Conservation (phyloP, 2,113 vertebrate genomes). For the Cynoglossus semilaevis region DNA sequence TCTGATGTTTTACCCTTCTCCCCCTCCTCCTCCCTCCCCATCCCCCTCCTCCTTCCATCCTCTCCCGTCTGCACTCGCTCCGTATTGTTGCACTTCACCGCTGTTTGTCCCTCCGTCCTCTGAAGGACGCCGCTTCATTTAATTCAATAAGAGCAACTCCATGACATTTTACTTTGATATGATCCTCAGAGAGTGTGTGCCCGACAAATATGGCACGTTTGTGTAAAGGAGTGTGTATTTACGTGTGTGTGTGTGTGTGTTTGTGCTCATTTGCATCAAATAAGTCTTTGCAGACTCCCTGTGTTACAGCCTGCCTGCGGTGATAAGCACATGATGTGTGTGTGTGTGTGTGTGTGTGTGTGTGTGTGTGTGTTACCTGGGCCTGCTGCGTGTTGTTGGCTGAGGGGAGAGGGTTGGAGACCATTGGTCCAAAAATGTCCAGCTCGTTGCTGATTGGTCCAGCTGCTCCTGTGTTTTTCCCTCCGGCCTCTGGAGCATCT, state of each 20-base stretch:
- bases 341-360: constrained; percentile 26
- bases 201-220: constrained; percentile 1
- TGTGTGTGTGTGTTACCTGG: constrained; percentile 51
- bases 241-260: constrained; percentile 1
- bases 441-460: constrained; percentile 83
- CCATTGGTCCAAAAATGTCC: constrained; percentile 98
- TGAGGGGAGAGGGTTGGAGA: constrained; percentile 92
- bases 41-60: no score
- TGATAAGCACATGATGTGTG: constrained; percentile 56
- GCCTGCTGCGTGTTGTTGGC: constrained; percentile 65
- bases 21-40: no score
- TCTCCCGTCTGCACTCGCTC: not conserved
- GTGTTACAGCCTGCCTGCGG: constrained; percentile 36
- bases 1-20: no score
- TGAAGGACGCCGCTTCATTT: constrained; percentile 39
- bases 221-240: constrained; percentile 6
- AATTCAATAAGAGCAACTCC: constrained; percentile 22
- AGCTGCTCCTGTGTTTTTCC: constrained; percentile 60
- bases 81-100: not conserved
- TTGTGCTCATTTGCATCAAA: constrained; percentile 10
- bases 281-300: constrained; percentile 26
- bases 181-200: constrained; percentile 43
- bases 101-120: not conserved
- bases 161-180: constrained; percentile 34
- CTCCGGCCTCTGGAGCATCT: constrained; percentile 84